Evolutionary conservation across 2,797 vertebrate genomes (phyloP).

Genomic region (Muscicapa striata): DNA sequence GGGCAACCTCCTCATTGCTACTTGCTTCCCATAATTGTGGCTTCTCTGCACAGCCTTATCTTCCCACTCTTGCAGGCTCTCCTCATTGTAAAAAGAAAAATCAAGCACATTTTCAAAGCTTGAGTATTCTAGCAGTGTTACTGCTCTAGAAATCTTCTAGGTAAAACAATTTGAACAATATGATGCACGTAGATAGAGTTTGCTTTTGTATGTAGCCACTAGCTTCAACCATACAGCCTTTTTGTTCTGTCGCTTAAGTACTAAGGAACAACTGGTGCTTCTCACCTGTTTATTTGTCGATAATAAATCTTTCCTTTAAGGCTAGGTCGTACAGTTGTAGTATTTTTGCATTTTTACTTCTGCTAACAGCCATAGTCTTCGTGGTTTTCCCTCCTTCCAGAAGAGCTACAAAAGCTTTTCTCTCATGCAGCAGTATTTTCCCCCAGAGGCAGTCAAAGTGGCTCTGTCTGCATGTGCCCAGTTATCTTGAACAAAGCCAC

Average conservation of each 20-base stretch:
- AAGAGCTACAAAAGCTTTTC: neutral
- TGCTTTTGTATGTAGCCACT: neutral
- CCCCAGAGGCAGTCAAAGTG: neutral
- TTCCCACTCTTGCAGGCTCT: neutral
- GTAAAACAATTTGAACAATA: neutral
- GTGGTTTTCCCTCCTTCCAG: neutral
- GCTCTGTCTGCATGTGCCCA: neutral
- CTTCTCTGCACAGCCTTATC: neutral
- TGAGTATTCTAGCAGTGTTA: neutral
- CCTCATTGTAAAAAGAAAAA: neutral
- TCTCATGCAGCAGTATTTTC: neutral
- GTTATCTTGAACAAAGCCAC: neutral
- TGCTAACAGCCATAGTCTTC: neutral
- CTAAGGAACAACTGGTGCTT: neutral
- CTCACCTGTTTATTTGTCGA: neutral
- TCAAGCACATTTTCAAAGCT: neutral
- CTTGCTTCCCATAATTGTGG: neutral
- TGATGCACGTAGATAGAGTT: neutral
- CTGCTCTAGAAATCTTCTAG: neutral
- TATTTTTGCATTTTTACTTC: neutral
- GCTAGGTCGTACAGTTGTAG: neutral
- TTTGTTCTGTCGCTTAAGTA: neutral
- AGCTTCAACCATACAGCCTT: neutral
- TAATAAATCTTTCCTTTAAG: neutral
- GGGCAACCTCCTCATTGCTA: neutral